These are phyloP conservation scores for Mastomys natalensis DNA, from an alignment of 2,113 vertebrate genomes.

Conservation along the genomic window DNA sequence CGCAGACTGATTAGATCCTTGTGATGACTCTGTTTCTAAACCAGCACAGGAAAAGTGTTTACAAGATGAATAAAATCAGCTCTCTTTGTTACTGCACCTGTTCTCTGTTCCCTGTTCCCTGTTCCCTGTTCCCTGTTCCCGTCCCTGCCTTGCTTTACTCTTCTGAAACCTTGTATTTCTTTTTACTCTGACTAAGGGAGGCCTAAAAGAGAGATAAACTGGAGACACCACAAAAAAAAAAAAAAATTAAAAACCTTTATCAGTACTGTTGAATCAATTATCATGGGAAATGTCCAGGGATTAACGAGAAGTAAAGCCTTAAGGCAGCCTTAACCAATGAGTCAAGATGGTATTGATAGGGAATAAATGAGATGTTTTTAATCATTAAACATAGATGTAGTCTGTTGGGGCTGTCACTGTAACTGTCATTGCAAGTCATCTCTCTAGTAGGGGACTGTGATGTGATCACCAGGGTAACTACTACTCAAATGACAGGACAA, in stretches of 20 bases:
- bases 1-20: not conserved
- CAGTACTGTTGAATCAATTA: not conserved
- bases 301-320: not conserved
- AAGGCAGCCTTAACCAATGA: not conserved
- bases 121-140: not conserved
- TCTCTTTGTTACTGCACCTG: not conserved
- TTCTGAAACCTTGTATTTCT: not conserved
- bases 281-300: not conserved
- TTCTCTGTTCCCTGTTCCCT: not conserved
- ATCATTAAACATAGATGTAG: not conserved
- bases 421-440: not conserved
- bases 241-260: not conserved
- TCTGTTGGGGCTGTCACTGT: not conserved
- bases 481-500: not conserved
- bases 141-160: not conserved
- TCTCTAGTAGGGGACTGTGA: not conserved
- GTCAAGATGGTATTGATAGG: not conserved
- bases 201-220: not conserved
- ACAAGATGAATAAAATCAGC: accelerated
- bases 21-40: not conserved
- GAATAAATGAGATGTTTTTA: not conserved
- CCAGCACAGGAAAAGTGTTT: not conserved
- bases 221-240: not conserved
- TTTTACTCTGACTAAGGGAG: accelerated
- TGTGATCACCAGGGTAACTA: not conserved